A percentile compares a stretch with the other conserved stretches of the same genome.
Evolutionary conservation across 2,888 invertebrate species (phyloP).

Genomic region (Thalpophila matura): DNA sequence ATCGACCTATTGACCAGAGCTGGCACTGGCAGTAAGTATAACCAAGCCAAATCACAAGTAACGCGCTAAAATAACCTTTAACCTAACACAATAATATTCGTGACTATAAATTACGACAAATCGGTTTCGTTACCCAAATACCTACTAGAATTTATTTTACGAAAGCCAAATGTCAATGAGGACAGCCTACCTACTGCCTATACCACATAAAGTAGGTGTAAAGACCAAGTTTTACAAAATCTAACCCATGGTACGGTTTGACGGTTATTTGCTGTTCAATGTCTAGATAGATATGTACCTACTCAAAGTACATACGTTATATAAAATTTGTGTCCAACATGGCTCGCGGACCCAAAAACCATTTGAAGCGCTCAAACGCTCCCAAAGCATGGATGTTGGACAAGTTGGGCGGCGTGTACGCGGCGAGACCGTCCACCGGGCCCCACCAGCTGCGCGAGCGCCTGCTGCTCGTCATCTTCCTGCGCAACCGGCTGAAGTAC

Average conservation of each 20-base stretch:
- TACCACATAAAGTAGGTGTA: too few relatives aligned
- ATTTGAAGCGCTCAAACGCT: conserved; percentile 99
- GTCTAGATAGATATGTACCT: too few relatives aligned
- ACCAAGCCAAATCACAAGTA: conserved; percentile 8
- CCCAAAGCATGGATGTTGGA: conserved; percentile 99
- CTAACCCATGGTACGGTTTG: too few relatives aligned
- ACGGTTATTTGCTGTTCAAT: too few relatives aligned
- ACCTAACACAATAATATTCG: conserved; percentile 6
- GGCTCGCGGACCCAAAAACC: conserved; percentile 99
- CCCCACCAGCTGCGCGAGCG: conserved; percentile 99
- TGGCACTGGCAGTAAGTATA: too few relatives aligned
- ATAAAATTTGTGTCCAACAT: too few relatives aligned
- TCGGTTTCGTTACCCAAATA: conserved; percentile 4
- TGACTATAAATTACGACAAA: conserved; percentile 18
- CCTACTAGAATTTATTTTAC: background rate
- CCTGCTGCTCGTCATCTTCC: conserved; percentile 98
- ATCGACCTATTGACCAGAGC: background rate
- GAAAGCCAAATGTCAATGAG: background rate
- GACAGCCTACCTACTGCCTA: too few relatives aligned
- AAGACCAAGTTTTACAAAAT: too few relatives aligned
- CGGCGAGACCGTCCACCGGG: conserved; percentile 99
- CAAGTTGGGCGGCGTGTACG: conserved; percentile 99
- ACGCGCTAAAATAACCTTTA: conserved; percentile 9
- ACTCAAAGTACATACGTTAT: too few relatives aligned
- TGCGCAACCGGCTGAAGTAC: conserved; percentile 99